Base-by-base conservation (phyloP, 92 coral and sea anemone species). In the Zoanthus sansibaricus region DNA sequence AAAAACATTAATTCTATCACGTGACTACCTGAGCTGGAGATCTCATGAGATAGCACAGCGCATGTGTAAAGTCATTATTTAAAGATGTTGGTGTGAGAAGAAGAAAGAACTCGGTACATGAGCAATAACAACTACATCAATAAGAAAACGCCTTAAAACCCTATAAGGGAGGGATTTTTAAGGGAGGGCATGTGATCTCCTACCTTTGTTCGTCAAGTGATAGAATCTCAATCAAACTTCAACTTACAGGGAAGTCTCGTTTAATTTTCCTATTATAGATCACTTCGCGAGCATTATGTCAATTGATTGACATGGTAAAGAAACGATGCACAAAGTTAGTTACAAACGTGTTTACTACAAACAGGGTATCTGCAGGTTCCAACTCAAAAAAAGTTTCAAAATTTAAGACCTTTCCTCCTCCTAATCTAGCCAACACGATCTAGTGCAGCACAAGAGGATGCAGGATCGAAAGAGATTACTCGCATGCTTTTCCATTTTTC, bases 181-280 rank as follows among this genome's bases (percentile, higher is more conserved):
- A 73, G 80, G 87, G 88, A 52, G 88, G 82, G 88, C 82, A 84
- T 74, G 73, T 84, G 88, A 84, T 84, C 82, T 84, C 88, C 82
- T 55, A 84, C 32, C 88, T 84, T 82, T 56, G 32, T 18, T 17
- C 45, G 58, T 48, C 62, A 9, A 17, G 79, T 75, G 79, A 75
- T 51, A 75, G 62, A 49, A 75, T 9, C 79, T 75, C 79, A 75
- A 75, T 48, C 79, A 49, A 20, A 75, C 62, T 20, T 75, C 62
- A 10, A 17, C 64, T 75, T 49, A n/a, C 72, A 75, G 79, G 62
- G 18, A 48, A 7, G 2, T 75, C 62, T 49, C 62, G 62, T n/a
- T 75, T 49, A 75, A 18, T 75, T 75, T 75, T 21, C 18, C 79
- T n/a, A 75, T 75, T 75, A n/a, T n/a, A n/a, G n/a, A n/a, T n/a